phyloP scores from a whole-genome alignment of 2,797 vertebrate genomes.

The Gallinago nigripennis region DNA sequence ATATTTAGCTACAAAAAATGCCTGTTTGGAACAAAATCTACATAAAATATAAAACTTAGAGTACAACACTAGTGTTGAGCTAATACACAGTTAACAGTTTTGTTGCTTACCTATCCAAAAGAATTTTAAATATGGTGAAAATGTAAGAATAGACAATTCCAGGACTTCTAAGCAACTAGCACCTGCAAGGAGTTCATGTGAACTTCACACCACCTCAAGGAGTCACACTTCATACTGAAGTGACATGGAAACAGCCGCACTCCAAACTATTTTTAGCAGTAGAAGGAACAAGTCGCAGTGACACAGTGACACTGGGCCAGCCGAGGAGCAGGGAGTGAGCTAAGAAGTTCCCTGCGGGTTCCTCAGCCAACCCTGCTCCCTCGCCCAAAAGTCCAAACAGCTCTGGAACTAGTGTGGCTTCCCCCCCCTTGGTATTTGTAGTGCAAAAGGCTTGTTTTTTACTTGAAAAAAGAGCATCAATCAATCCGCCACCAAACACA shows the following conservation, averaged over 20 bases:
- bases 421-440: background rate
- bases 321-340: background rate
- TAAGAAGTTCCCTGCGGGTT: background rate
- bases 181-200: background rate
- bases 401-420: background rate
- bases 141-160: background rate
- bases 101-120: background rate
- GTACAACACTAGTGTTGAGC: background rate
- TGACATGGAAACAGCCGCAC: background rate
- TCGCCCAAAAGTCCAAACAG: background rate
- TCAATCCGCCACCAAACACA: background rate
- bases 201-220: background rate
- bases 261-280: background rate
- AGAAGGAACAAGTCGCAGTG: background rate
- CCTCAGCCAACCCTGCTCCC: background rate
- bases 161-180: background rate
- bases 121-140: background rate
- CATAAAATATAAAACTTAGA: background rate
- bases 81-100: background rate
- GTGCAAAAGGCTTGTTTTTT: background rate
- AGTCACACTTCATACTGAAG: background rate
- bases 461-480: background rate
- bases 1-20: background rate
- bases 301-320: background rate
- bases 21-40: background rate